These are phyloP conservation scores for Heterotis niloticus DNA, from an alignment of 2,113 vertebrate species.

Conservation along the genomic window DNA sequence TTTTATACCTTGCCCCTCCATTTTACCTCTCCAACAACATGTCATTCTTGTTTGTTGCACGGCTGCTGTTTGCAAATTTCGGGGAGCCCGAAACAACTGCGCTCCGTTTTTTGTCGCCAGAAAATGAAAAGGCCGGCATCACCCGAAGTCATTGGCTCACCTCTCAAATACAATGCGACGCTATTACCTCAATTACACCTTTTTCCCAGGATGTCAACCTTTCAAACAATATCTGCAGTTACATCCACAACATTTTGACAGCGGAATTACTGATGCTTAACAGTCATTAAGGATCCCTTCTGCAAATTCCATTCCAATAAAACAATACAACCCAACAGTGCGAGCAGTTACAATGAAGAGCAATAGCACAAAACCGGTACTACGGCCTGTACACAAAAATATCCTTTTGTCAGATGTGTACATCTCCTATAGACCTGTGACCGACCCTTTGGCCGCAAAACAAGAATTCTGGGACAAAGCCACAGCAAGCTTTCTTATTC, in stretches of 20 bases:
- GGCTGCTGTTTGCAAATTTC: constrained; percentile 45
- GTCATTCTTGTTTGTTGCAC: constrained; percentile 51
- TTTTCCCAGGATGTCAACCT: background rate
- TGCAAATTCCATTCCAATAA: background rate
- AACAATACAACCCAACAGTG: too few species aligned
- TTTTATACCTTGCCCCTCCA: constrained; percentile 43
- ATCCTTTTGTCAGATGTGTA: too few species aligned
- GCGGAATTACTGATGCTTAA: background rate
- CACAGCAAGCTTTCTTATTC: too few species aligned
- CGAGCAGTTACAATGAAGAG: too few species aligned
- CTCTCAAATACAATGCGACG: background rate
- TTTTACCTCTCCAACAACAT: constrained; percentile 41
- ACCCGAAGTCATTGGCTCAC: background rate
- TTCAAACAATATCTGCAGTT: background rate
- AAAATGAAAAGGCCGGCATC: constrained; percentile 23
- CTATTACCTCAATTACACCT: background rate
- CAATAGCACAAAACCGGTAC: too few species aligned
- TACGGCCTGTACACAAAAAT: too few species aligned
- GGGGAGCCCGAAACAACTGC: constrained; percentile 34
- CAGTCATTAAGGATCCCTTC: background rate
- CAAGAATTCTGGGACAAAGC: too few species aligned
- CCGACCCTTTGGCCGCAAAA: too few species aligned
- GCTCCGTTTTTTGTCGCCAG: constrained; percentile 32
- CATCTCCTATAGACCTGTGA: too few species aligned
- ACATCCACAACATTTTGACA: background rate